phyloP scores from a whole-genome alignment of 2,888 invertebrate genomes.

The Hirtodrosophila cameraria region DNA sequence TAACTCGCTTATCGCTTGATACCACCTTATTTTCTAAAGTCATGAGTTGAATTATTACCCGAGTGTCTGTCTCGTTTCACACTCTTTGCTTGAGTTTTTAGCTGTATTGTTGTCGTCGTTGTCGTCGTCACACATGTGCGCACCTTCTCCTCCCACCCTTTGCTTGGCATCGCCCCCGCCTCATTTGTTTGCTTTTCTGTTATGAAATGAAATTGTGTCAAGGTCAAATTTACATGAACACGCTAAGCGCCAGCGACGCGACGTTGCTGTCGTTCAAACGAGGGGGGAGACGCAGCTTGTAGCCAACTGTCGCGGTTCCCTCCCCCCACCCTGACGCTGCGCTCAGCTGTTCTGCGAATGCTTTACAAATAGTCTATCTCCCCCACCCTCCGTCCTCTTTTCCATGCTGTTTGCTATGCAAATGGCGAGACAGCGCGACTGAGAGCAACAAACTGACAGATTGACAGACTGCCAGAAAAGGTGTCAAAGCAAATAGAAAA shows the following conservation, averaged over 20 bases:
- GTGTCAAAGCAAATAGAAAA: conserved; percentile 72
- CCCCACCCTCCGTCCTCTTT: conserved; percentile 17
- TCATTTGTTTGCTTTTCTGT: conserved; percentile 74
- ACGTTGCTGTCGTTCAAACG: conserved; percentile 27
- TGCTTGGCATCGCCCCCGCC: conserved; percentile 53
- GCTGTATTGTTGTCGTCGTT: conserved; percentile 12
- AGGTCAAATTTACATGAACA: conserved; percentile 82
- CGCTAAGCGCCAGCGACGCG: conserved; percentile 68
- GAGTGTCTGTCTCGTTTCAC: conserved; percentile 41
- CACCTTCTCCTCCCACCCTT: conserved; percentile 10
- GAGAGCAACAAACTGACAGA: conserved; percentile 41
- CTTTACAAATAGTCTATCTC: conserved; percentile 55
- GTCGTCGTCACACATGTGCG: conserved; percentile 49
- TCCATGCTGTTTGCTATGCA: conserved; percentile 39
- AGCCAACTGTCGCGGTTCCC: conserved; percentile 3
- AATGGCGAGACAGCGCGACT: conserved; percentile 35
- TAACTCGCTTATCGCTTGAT: background rate
- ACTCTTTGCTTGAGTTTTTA: conserved; percentile 7
- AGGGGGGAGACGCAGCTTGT: background rate
- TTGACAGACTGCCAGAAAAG: conserved; percentile 38
- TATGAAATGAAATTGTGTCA: conserved; percentile 81
- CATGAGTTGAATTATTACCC: conserved; percentile 70
- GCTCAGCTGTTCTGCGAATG: conserved; percentile 55
- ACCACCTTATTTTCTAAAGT: background rate
- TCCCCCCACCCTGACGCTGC: background rate